Percentiles rank a stretch among this genome's conserved stretches.
Conservation (phyloP, 2,113 vertebrate genomes). For the Choloepus hoffmanni region DNA sequence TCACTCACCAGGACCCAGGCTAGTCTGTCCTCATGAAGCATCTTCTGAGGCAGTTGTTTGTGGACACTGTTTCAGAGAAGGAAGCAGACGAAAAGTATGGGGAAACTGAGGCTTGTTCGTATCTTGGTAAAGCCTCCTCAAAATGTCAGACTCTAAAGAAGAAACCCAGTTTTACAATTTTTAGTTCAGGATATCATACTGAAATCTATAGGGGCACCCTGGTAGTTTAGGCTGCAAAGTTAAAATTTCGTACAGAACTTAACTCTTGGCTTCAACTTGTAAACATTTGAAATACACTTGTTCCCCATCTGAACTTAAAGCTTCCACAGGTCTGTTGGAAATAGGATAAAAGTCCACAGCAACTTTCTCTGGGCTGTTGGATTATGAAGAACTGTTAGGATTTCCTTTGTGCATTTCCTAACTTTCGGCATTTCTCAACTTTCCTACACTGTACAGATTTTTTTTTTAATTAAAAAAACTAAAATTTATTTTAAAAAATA, state of each 20-base stretch:
- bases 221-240: neutral
- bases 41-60: neutral
- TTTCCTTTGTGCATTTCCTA: neutral
- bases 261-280: neutral
- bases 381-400: neutral
- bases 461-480: neutral
- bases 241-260: neutral
- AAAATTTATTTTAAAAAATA: neutral
- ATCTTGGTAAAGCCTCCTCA: neutral
- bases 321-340: neutral
- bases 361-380: neutral
- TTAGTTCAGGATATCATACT: neutral
- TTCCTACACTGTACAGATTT: neutral
- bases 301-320: neutral
- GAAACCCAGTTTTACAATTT: neutral
- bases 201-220: neutral
- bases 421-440: neutral
- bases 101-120: neutral
- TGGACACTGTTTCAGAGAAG: neutral
- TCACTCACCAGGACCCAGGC: neutral
- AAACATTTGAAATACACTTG: neutral
- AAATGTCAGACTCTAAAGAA: neutral
- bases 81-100: neutral
- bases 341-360: neutral
- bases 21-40: neutral